Evolutionary conservation across 2,113 vertebrate species (phyloP).

Genomic region (Crotalus horridus): DNA sequence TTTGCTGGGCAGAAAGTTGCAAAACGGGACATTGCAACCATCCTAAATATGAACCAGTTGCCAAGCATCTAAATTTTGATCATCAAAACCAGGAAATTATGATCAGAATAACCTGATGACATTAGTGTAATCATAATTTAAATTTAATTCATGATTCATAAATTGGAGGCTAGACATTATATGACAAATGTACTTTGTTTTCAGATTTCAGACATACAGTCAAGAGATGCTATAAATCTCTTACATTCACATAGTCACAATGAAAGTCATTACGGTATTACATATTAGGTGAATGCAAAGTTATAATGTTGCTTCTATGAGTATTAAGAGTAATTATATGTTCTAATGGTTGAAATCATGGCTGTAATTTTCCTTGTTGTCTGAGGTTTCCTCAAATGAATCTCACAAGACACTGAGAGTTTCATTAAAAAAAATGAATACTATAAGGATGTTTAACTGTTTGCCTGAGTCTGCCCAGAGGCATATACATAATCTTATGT

Average conservation of each 20-base stretch:
- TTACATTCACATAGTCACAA: neutral
- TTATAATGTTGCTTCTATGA: neutral
- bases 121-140: neutral
- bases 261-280: neutral
- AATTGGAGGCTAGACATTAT: neutral
- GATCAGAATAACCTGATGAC: neutral
- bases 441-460: neutral
- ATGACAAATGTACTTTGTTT: neutral
- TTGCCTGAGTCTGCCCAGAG: neutral
- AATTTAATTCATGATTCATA: neutral
- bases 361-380: neutral
- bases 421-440: neutral
- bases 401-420: neutral
- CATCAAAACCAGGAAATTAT: neutral
- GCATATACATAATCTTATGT: neutral
- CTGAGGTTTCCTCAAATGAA: neutral
- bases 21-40: neutral
- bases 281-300: neutral
- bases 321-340: neutral
- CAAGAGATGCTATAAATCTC: neutral
- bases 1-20: neutral
- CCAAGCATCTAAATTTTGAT: neutral
- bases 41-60: neutral
- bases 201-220: neutral
- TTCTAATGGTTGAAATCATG: neutral